Evolutionary conservation across 2,888 invertebrate species (phyloP).

Genomic region (Gerris lacustris): DNA sequence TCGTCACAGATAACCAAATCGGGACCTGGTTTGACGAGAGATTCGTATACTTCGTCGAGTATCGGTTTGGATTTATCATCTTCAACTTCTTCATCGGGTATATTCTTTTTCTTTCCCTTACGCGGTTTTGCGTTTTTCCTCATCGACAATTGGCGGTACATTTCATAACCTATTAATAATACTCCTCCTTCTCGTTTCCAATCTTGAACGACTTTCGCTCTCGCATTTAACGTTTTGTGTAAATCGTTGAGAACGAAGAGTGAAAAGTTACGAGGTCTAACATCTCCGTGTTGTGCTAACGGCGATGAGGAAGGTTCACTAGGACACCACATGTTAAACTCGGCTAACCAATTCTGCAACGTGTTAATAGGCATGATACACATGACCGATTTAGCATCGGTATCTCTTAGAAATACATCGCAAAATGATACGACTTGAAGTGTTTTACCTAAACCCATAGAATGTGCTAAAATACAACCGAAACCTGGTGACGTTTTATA

Average conservation of each 20-base stretch:
- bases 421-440: conserved; percentile 89
- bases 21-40: conserved; percentile 80
- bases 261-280: conserved; percentile 68
- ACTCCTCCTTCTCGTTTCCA: conserved; percentile 88
- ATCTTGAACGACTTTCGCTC: conserved; percentile 55
- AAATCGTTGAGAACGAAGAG: conserved; percentile 86
- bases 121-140: conserved; percentile 53
- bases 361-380: conserved; percentile 99
- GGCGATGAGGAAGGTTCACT: conserved; percentile 46
- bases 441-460: conserved; percentile 99
- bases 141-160: conserved; percentile 79
- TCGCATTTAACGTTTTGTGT: conserved; percentile 77
- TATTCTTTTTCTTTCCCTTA: conserved; percentile 45
- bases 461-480: conserved; percentile 96
- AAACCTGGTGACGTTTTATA: conserved; percentile 82
- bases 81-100: conserved; percentile 40
- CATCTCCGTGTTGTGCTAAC: conserved; percentile 49
- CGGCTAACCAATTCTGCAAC: conserved; percentile 77
- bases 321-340: conserved; percentile 96
- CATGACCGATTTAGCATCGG: conserved; percentile 73
- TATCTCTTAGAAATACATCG: conserved; percentile 87
- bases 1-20: conserved; percentile 84
- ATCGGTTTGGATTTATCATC: conserved; percentile 53
- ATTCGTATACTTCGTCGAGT: conserved; percentile 49
- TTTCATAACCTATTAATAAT: conserved; percentile 90